Evolutionary conservation across 2,797 vertebrate species (phyloP), one percentile per base, ranked within the genome.

Genomic region (Gallinago solitaria): DNA sequence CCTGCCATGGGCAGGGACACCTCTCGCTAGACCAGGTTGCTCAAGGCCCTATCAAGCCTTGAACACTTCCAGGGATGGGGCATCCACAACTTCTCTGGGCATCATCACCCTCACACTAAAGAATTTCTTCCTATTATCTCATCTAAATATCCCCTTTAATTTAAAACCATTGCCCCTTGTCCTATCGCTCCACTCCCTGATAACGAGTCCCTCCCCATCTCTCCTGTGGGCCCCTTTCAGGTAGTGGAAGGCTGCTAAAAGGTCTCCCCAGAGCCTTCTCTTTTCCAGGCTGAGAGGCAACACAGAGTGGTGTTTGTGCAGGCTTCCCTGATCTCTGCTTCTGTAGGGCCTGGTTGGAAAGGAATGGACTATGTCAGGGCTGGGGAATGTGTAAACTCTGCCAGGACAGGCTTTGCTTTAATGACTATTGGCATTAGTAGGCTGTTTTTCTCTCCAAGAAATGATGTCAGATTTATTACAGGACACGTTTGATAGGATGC

Each of bases 351-450:
- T n/a, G 27, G 12, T 48, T 59, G 60, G 56, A 80, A 81, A 68
- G 41, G 81, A 87, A 69, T 2, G 2, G 48, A 53, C 45, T 59
- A 24, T 45, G 50, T 89, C 82, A 90, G 79, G 53, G 45, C 59
- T 78, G 30, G 41, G 70, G 85, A 94, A 93, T 85, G 76, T 54
- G 57, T 78, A 74, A 90, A 80, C 61, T 91, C 53, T 83, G 85
- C 65, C 82, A 88, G 53, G 65, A 68, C 9, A 85, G 63, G 19
- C 45, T 18, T 63, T 59, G 21, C 21, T 86, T 59, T 79, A 67
- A 59, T 12, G 13, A 67, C 59, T 76, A 13, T 39, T 76, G 65
- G 39, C 30, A 13, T 61, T 67, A 53, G 39, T 24, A 65, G 30
- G 7, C 53, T 87, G 30, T 20, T 84, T 16, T 71, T 84, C 35